Evolutionary conservation across 2,113 vertebrate species (phyloP).

Genomic region (Typhlomys cinereus): DNA sequence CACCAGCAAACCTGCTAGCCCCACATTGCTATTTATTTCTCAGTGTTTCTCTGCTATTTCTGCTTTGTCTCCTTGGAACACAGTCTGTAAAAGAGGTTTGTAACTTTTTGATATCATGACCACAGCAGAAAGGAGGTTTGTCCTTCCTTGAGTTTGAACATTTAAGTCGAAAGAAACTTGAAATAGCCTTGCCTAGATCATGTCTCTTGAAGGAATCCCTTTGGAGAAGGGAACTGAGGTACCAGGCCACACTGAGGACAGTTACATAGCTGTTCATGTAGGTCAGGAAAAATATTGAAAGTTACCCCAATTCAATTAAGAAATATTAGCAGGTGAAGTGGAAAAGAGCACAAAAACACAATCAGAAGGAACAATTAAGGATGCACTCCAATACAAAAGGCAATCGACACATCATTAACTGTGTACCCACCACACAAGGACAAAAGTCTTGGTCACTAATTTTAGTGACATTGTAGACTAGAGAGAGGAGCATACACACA

Average conservation of each 20-base stretch:
- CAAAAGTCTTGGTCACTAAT: not conserved
- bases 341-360: not conserved
- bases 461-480: not conserved
- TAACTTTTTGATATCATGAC: not conserved
- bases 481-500: not conserved
- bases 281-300: not conserved
- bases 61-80: not conserved
- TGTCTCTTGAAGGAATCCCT: not conserved
- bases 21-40: not conserved
- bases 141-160: not conserved
- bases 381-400: not conserved
- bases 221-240: not conserved
- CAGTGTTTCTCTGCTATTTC: not conserved
- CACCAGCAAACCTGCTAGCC: not conserved
- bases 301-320: not conserved
- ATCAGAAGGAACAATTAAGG: not conserved
- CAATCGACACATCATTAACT: not conserved
- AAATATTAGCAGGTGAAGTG: not conserved
- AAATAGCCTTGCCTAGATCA: not conserved
- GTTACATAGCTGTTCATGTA: not conserved
- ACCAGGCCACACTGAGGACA: not conserved
- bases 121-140: not conserved
- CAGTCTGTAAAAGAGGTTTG: not conserved
- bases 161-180: not conserved
- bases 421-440: not conserved